These are phyloP conservation scores for Macaria notata DNA, from an alignment of 2,888 invertebrate genomes.

Conservation along the genomic window DNA sequence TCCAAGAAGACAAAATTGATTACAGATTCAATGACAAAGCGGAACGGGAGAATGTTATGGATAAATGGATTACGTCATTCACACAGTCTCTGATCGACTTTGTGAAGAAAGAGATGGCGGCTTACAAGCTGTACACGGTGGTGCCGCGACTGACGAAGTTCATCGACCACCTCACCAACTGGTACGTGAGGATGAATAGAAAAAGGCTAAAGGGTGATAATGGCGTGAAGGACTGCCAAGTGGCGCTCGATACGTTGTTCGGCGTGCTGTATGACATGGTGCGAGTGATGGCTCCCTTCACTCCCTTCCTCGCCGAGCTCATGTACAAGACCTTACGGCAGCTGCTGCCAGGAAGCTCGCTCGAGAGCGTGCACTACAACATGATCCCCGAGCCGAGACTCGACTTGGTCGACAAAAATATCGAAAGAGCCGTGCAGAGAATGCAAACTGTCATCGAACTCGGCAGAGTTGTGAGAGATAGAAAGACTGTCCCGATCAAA, in stretches of 20 bases:
- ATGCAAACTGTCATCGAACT: conserved; percentile 98
- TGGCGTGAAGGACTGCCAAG: conserved; percentile 89
- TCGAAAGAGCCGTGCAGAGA: conserved; percentile 93
- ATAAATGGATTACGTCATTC: conserved; percentile 98
- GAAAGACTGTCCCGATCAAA: conserved; percentile 96
- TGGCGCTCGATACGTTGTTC: conserved; percentile 94
- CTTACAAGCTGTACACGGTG: conserved; percentile 97
- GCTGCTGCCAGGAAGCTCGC: conserved; percentile 78
- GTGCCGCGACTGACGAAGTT: conserved; percentile 96
- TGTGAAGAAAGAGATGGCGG: conserved; percentile 95
- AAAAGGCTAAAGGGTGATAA: conserved; percentile 96
- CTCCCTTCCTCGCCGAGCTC: conserved; percentile 96
- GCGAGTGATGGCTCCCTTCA: conserved; percentile 98
- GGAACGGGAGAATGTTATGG: conserved; percentile 91
- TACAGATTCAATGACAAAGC: conserved; percentile 82
- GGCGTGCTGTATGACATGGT: conserved; percentile 94
- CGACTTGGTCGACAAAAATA: conserved; percentile 89
- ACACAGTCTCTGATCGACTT: conserved; percentile 95
- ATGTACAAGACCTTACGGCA: conserved; percentile 95
- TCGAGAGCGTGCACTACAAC: conserved; percentile 94
- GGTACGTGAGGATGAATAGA: conserved; percentile 99
- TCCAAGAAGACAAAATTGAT: conserved; percentile 83
- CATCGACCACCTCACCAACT: conserved; percentile 98
- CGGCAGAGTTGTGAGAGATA: conserved; percentile 95
- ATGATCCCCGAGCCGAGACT: conserved; percentile 90